Evolutionary conservation across 2,113 vertebrate species (phyloP).

Genomic region (Zosterops borbonicus): DNA sequence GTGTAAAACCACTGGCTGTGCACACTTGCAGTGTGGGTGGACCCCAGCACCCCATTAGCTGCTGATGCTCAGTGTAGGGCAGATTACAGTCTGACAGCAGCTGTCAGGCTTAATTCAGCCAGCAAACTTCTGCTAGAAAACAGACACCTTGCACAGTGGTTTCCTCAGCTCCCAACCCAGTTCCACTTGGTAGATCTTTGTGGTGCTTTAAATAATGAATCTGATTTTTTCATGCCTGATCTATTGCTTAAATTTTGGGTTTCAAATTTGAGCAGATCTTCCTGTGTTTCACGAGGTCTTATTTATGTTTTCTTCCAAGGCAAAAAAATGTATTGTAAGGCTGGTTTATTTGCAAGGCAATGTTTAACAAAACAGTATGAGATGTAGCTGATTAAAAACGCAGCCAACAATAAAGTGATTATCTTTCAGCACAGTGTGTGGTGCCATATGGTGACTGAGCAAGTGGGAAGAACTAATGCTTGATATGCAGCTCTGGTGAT

Average conservation of each 20-base stretch:
- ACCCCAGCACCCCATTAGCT: background rate
- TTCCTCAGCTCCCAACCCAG: background rate
- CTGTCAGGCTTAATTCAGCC: background rate
- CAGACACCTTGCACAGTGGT: background rate
- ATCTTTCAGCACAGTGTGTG: slow-evolving; percentile 65
- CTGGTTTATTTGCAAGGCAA: slow-evolving; percentile 15
- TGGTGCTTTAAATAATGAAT: background rate
- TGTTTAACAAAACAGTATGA: slow-evolving; percentile 58
- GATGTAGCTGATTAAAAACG: slow-evolving; percentile 59
- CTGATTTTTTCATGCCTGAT: background rate
- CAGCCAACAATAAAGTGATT: slow-evolving; percentile 67
- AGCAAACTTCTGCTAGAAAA: background rate
- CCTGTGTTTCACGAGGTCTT: background rate
- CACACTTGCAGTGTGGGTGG: background rate
- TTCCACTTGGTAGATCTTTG: background rate
- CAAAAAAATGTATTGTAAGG: background rate
- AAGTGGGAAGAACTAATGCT: slow-evolving; percentile 54
- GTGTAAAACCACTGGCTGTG: background rate
- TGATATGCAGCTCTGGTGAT: slow-evolving; percentile 55
- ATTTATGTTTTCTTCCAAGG: slow-evolving; percentile 4
- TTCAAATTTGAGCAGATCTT: background rate
- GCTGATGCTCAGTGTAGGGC: background rate
- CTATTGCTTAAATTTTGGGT: background rate
- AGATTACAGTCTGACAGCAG: background rate
- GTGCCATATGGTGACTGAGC: slow-evolving; percentile 64